A percentile compares a stretch with the other conserved stretches of the same genome.
These are phyloP conservation scores for Aeoliscus strigatus DNA, from an alignment of 2,797 vertebrate species.

Conservation along the genomic window DNA sequence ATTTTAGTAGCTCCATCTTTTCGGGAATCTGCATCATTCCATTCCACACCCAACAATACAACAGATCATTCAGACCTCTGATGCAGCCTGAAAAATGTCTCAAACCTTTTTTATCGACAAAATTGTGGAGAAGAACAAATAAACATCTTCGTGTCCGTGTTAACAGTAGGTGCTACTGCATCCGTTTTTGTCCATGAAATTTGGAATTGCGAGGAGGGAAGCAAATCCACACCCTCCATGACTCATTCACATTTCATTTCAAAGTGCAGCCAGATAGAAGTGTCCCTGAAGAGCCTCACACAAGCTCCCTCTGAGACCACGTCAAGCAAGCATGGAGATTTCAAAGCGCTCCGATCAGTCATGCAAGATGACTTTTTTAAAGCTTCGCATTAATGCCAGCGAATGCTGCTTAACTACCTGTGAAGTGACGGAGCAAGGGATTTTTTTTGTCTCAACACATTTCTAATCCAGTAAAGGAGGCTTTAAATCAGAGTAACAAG, in stretches of 20 bases:
- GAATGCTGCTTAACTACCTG: slow-evolving; percentile 27
- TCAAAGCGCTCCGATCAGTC: slow-evolving; percentile 37
- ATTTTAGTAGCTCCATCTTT: too few relatives aligned
- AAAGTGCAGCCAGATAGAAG: slow-evolving; percentile 16
- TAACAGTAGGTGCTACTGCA: too few relatives aligned
- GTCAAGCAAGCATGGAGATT: slow-evolving; percentile 32
- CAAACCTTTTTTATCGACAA: slow-evolving; percentile 1
- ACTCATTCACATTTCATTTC: slow-evolving; percentile 35
- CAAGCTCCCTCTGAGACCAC: slow-evolving; percentile 19
- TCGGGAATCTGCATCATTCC: too few relatives aligned
- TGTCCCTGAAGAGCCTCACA: slow-evolving; percentile 18
- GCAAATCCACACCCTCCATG: slow-evolving; percentile 16
- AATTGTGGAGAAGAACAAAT: too few relatives aligned
- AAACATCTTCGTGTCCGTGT: too few relatives aligned
- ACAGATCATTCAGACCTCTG: too few relatives aligned
- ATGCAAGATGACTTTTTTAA: slow-evolving; percentile 57
- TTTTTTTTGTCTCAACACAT: slow-evolving; percentile 44
- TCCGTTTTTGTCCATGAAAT: too few relatives aligned
- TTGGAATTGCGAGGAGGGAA: not conserved
- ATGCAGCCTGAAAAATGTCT: too few relatives aligned
- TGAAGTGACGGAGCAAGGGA: slow-evolving; percentile 37
- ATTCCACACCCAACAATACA: too few relatives aligned
- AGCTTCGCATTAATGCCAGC: slow-evolving; percentile 45
- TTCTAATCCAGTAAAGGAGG: slow-evolving; percentile 23
- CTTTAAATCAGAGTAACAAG: slow-evolving; percentile 11